Percentiles rank a stretch among this genome's conserved stretches.
Evolutionary conservation across 2,797 vertebrate species (phyloP).

Genomic region (Melanotaenia pygmaea): DNA sequence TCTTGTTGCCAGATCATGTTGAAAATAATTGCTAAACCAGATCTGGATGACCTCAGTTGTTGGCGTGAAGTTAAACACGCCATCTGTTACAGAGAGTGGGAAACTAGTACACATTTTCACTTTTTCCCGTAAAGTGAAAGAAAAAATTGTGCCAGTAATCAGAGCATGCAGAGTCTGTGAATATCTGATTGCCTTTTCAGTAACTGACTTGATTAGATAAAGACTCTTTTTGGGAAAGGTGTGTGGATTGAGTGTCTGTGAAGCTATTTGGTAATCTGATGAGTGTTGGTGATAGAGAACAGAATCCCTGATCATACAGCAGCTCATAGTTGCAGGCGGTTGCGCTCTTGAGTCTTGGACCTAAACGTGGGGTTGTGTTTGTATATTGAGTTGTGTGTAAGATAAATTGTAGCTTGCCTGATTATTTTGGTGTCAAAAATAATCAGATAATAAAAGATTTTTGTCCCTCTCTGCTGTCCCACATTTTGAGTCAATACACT

Average conservation of each 20-base stretch:
- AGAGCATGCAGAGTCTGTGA: not conserved
- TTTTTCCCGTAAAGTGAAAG: too few relatives aligned
- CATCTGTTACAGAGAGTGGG: too few relatives aligned
- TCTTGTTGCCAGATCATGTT: too few relatives aligned
- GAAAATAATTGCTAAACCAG: too few relatives aligned
- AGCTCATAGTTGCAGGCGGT: not conserved
- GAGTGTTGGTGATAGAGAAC: not conserved
- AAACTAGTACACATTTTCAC: too few relatives aligned
- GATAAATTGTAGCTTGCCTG: too few relatives aligned
- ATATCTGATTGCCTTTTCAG: not conserved
- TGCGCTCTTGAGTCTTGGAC: too few relatives aligned
- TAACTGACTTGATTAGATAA: not conserved
- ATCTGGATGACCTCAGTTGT: too few relatives aligned
- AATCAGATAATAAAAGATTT: not conserved
- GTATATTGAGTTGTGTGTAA: too few relatives aligned
- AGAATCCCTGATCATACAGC: not conserved
- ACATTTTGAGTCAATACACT: not conserved
- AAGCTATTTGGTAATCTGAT: not conserved
- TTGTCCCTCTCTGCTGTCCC: not conserved
- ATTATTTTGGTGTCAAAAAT: not conserved
- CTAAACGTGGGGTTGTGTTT: too few relatives aligned
- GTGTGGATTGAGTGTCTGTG: not conserved
- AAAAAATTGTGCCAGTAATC: not conserved
- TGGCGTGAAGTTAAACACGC: too few relatives aligned
- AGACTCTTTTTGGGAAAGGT: not conserved